Evolutionary conservation across 2,113 vertebrate genomes (phyloP), one percentile per base, ranked within the genome.

Genomic region (Rhodinocichla rosea): DNA sequence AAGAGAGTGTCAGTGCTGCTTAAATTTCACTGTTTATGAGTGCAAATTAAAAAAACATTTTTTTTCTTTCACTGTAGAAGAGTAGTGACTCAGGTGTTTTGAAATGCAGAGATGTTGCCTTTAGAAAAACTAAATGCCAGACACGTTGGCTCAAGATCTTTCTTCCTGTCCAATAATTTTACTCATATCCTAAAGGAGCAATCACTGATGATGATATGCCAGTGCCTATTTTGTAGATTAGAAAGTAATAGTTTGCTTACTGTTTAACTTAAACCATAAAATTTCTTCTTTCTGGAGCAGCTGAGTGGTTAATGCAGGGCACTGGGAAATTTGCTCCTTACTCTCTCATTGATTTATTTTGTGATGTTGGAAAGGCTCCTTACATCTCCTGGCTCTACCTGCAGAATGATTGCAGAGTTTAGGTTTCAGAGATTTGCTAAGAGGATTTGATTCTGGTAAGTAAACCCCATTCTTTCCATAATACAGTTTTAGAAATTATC

Each of bases 161-260:
- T 83, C 80, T 88, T 83, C 59, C 73, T 83, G 68, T 89, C 44
- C 64, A 53, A 60, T 77, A 68, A 42, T 76, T 94, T 93, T 75
- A 90, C 56, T 88, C 79, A 35, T 81, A 87, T 92, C 62, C 75
- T 94, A 57, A 88, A 92, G 71, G 56, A 94, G 37, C 47, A 83
- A 64, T 86, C 68, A 68, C 50, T 60, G 52, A 24, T 81, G 84
- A 74, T 75, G 60, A 75, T 86, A 80, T 94, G 32, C 42, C 35
- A 55, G 16, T 75, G 52, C 42, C 88, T 92, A 7, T 90, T 94
- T 93, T 83, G 39, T 81, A 78, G 44, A 80, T 57, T 70, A 86
- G 59, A 95, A 94, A 80, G 35, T 67, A 69, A 47, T 30, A 40
- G 55, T 80, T 94, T 83, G 24, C 28, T 77, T 94, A 47, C 59